A percentile compares a stretch with the other conserved stretches of the same genome.
These are phyloP conservation scores for Hylia prasina DNA, from an alignment of 2,113 vertebrate species.

Conservation along the genomic window DNA sequence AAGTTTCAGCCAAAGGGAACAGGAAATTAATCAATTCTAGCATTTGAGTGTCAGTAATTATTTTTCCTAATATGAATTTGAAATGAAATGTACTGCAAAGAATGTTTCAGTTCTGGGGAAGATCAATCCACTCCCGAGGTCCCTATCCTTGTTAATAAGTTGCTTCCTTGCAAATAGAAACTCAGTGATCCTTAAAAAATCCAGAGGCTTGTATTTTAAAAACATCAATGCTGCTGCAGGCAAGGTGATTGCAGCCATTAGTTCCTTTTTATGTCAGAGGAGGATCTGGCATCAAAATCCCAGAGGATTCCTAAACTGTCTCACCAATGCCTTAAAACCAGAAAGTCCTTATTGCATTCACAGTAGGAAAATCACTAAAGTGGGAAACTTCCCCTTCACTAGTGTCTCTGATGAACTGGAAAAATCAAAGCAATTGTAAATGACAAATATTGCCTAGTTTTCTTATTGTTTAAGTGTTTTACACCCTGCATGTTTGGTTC, in stretches of 20 bases:
- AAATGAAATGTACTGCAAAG: conserved; percentile 18
- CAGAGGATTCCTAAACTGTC: conserved; percentile 49
- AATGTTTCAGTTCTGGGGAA: conserved; percentile 27
- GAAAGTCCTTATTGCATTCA: conserved; percentile 24
- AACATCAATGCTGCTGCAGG: conserved; percentile 47
- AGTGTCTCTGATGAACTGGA: conserved; percentile 10
- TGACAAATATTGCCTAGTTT: neutral
- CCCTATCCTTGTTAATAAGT: conserved; percentile 52
- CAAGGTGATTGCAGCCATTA: conserved; percentile 69
- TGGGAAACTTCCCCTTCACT: neutral
- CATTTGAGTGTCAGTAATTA: conserved; percentile 19
- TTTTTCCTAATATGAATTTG: conserved; percentile 26
- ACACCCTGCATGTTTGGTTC: neutral
- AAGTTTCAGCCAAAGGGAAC: conserved; percentile 6
- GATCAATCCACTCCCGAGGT: conserved; percentile 29
- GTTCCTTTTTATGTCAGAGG: conserved; percentile 52
- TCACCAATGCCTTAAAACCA: conserved; percentile 12
- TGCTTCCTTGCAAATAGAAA: conserved; percentile 43
- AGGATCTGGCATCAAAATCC: conserved; percentile 45
- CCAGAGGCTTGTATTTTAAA: conserved; percentile 62
- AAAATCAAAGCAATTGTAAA: neutral
- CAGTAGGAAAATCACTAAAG: conserved; percentile 11
- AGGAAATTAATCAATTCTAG: conserved; percentile 11
- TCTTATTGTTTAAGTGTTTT: neutral
- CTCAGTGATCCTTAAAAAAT: conserved; percentile 56